A percentile compares a stretch with the other conserved stretches of the same genome.
These are phyloP conservation scores for Paramormyrops kingsleyae DNA, from an alignment of 2,113 vertebrate genomes.

Conservation along the genomic window DNA sequence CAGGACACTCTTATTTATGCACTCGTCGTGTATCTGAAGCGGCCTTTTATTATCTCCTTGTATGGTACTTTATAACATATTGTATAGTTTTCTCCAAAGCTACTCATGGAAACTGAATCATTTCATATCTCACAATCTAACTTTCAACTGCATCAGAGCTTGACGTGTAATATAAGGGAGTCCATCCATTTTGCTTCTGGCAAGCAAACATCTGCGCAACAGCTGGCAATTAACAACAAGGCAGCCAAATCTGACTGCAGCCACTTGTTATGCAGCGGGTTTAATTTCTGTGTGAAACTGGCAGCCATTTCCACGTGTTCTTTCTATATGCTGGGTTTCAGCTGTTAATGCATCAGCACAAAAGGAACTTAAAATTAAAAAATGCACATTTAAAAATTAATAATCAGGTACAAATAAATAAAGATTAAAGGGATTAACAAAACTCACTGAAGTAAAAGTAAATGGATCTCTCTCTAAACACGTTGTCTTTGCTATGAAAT, in stretches of 20 bases:
- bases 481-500: background rate
- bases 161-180: background rate
- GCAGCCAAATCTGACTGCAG: background rate
- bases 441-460: background rate
- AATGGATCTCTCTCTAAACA: background rate
- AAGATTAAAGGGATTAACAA: background rate
- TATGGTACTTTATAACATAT: background rate
- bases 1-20: background rate
- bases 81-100: background rate
- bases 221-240: background rate
- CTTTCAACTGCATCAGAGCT: background rate
- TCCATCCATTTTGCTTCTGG: background rate
- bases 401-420: background rate
- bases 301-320: background rate
- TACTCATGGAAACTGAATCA: background rate
- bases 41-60: background rate
- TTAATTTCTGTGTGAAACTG: background rate
- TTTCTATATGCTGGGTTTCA: background rate
- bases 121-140: background rate
- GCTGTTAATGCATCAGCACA: background rate
- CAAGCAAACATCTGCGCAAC: background rate
- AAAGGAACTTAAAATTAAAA: background rate
- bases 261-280: background rate
- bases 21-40: background rate
- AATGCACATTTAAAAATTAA: background rate